These are phyloP conservation scores for Silurus aristotelis DNA, from an alignment of 2,797 vertebrate genomes.

Conservation along the genomic window DNA sequence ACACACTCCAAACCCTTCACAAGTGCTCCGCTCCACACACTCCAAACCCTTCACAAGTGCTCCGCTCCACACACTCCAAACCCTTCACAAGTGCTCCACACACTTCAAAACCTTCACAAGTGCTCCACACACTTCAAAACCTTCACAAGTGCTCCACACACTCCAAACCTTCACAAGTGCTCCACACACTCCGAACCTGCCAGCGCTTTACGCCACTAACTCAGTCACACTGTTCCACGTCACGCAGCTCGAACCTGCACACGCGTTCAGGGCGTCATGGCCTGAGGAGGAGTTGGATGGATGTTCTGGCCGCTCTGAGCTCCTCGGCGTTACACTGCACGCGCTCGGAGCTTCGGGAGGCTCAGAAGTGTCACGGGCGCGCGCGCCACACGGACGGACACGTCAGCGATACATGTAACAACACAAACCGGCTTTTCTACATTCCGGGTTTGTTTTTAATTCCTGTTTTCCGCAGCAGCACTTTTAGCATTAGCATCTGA, in stretches of 20 bases:
- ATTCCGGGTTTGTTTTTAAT: not conserved
- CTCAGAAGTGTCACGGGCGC: not conserved
- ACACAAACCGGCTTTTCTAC: not conserved
- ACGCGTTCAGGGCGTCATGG: not conserved
- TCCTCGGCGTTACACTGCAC: not conserved
- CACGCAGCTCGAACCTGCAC: not conserved
- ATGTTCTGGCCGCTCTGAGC: too few relatives aligned
- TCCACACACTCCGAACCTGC: not conserved
- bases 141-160: too few relatives aligned
- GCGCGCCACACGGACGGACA: not conserved
- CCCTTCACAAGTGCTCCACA: too few relatives aligned
- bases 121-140: too few relatives aligned
- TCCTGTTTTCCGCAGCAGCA: too few relatives aligned
- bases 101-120: too few relatives aligned
- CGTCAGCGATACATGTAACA: not conserved
- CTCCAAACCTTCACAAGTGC: not conserved
- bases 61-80: too few relatives aligned
- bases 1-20: not conserved
- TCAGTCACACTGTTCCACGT: too few relatives aligned
- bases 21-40: too few relatives aligned
- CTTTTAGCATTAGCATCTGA: conserved; percentile 37
- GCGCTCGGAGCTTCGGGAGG: not conserved
- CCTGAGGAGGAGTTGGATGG: too few relatives aligned
- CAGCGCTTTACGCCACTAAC: too few relatives aligned
- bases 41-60: too few relatives aligned